Percentiles rank a stretch among this genome's conserved stretches.
Evolutionary conservation across 2,797 vertebrate species (phyloP).

Genomic region (Hipposideros larvatus): DNA sequence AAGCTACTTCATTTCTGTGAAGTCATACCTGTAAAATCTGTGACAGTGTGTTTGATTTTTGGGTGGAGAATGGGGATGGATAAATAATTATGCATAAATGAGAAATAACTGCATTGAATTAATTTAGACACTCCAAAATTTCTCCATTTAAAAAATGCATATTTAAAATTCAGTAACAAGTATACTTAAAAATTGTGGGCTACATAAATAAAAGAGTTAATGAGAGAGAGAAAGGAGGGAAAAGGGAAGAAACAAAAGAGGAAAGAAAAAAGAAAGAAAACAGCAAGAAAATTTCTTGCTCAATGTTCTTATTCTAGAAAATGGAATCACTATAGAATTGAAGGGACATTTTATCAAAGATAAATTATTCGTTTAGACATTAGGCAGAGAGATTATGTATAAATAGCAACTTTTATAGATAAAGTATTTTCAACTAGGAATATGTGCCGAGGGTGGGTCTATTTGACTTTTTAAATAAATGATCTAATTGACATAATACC

Average conservation of each 20-base stretch:
- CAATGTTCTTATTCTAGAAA: neutral
- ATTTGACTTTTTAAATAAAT: neutral
- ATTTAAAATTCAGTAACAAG: neutral
- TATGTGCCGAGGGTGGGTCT: neutral
- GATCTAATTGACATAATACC: neutral
- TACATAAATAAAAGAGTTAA: neutral
- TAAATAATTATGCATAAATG: neutral
- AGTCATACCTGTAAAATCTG: neutral
- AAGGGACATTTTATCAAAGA: neutral
- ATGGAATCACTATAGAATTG: neutral
- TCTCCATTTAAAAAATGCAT: neutral
- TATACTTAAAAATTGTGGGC: neutral
- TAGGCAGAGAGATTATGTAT: neutral
- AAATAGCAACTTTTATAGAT: neutral
- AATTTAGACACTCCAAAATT: neutral
- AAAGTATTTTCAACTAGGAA: neutral
- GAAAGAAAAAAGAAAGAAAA: neutral
- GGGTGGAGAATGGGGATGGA: neutral
- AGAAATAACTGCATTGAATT: neutral
- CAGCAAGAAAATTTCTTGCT: neutral
- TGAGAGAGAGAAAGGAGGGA: neutral
- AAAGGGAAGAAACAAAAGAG: neutral
- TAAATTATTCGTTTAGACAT: conserved; percentile 34
- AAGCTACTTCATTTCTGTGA: neutral
- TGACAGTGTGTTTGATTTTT: neutral